Evolutionary conservation across 2,797 vertebrate species (phyloP).

Genomic region (Coreius guichenoti): DNA sequence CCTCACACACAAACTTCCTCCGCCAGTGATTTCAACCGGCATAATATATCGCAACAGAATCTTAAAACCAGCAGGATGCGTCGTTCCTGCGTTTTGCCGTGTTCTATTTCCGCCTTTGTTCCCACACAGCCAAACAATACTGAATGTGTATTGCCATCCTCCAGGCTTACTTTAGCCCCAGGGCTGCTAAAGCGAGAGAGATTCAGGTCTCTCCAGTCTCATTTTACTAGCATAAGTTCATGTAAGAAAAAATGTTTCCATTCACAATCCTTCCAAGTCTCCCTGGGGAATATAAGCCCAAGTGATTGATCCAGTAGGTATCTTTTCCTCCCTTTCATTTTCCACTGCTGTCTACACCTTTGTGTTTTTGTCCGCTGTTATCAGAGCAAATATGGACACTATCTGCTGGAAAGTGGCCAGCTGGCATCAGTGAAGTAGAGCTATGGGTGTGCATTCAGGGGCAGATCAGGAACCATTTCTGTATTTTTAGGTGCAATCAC

Average conservation of each 20-base stretch:
- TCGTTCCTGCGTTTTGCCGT: background rate
- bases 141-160: slow-evolving; percentile 13
- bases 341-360: background rate
- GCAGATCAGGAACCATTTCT: background rate
- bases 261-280: background rate
- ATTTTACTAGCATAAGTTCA: slow-evolving; percentile 15
- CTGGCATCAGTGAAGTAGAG: slow-evolving; percentile 12
- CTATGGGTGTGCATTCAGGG: background rate
- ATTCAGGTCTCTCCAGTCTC: background rate
- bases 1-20: slow-evolving; percentile 15
- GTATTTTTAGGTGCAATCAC: background rate
- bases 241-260: background rate
- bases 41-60: slow-evolving; percentile 41
- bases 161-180: slow-evolving; percentile 5
- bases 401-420: slow-evolving; percentile 10
- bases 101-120: slow-evolving; percentile 1
- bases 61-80: background rate
- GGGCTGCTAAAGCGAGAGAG: background rate
- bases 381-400: slow-evolving; percentile 19
- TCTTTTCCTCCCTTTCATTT: background rate
- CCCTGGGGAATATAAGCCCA: background rate
- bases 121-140: slow-evolving; percentile 5
- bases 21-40: slow-evolving; percentile 3
- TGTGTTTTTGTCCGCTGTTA: slow-evolving; percentile 12
- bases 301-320: background rate